Evolutionary conservation across 2,888 invertebrate genomes (phyloP), one percentile per base, ranked within the genome.

Genomic region (Hofmannophila pseudospretella): DNA sequence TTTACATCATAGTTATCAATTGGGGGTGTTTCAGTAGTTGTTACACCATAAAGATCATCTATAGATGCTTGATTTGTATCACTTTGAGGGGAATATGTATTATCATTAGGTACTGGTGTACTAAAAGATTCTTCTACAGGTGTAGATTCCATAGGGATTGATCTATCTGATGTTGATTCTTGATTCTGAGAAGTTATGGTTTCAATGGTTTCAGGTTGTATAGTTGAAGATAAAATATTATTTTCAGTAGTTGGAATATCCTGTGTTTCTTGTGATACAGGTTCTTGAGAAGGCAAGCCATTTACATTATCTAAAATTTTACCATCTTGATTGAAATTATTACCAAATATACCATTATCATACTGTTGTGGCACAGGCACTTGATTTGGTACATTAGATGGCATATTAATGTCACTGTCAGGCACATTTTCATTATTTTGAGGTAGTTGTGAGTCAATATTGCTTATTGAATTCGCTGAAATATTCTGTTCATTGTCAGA

Each of bases 401-500:
- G 46, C 34, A 49, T 44, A 31, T 44, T 35, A 12, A 45, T 39
- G 34, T 42, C 52, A 42, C 45, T 48, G 41, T 57, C 54, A 32
- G 49, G 57, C 14, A 50, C 39, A 51, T 42, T 47, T 29, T 57
- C 49, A 44, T 35, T 42, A 27, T 46, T 48, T 45, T 47, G 44
- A 39, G 48, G 41, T 38, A 47, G 34, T 44, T 58, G 49, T 13
- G 44, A 23, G 32, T 53, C 45, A 19, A 47, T n/a, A 33, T 51
- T 54, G 34, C 44, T 49, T 32, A 49, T 41, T 30, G 38, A 10
- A 38, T 53, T 49, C 26, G 51, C 38, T 39, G 68, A 66, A 36
- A 42, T 47, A 49, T 71, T 74, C 45, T 57, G 54, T 51, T 72
- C 73, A 42, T 46, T 47, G 25, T 61, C 58, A 47, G 34, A 41